A percentile compares a stretch with the other conserved stretches of the same genome.
Evolutionary conservation across 2,797 vertebrate species (phyloP).

Genomic region (Cossypha polioptera): DNA sequence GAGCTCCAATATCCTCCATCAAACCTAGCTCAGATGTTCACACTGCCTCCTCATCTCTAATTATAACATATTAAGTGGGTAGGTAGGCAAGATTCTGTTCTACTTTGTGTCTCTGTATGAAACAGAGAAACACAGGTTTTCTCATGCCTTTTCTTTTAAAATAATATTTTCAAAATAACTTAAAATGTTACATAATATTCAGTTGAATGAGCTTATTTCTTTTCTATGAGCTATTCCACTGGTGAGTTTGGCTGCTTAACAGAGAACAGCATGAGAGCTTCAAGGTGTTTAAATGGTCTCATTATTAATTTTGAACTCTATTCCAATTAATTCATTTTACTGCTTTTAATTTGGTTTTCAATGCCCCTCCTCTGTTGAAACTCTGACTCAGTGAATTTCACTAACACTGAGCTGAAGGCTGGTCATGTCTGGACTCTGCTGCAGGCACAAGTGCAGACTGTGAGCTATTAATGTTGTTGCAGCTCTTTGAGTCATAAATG

Average conservation of each 20-base stretch:
- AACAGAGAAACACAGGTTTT: not conserved
- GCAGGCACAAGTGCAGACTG: not conserved
- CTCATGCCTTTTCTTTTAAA: not conserved
- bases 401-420: not conserved
- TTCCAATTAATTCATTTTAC: not conserved
- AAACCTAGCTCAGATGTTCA: not conserved
- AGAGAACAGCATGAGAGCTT: not conserved
- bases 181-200: not conserved
- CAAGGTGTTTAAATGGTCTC: not conserved
- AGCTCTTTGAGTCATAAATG: not conserved
- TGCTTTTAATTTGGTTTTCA: not conserved
- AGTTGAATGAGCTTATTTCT: not conserved
- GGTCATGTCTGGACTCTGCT: not conserved
- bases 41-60: constrained; percentile 28
- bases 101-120: not conserved
- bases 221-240: not conserved
- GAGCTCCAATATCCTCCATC: not conserved
- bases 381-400: not conserved
- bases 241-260: not conserved
- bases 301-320: not conserved
- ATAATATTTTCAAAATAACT: not conserved
- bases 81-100: not conserved
- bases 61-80: constrained; percentile 15
- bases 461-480: not conserved
- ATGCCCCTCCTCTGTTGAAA: not conserved